A percentile compares a stretch with the other conserved stretches of the same genome.
These are phyloP conservation scores for Pantherophis vulpinus DNA, from an alignment of 2,797 vertebrate species.

Conservation along the genomic window DNA sequence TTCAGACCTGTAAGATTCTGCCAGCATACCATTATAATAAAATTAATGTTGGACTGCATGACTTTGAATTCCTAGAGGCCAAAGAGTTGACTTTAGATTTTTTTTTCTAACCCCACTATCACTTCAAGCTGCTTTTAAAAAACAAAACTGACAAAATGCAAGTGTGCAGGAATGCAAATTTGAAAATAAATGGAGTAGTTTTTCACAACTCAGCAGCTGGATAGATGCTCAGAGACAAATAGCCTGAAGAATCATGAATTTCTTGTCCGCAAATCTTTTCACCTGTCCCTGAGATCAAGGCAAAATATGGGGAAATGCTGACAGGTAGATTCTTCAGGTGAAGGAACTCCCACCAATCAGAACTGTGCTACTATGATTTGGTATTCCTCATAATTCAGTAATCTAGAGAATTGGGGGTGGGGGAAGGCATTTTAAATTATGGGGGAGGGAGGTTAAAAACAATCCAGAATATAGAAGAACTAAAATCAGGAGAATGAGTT, in stretches of 20 bases:
- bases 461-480: not conserved
- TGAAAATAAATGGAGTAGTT: not conserved
- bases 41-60: not conserved
- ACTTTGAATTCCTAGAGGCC: not conserved
- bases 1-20: not conserved
- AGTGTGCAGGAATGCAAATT: not conserved
- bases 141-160: not conserved
- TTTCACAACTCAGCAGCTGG: not conserved
- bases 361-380: not conserved
- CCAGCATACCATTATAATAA: not conserved
- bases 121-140: not conserved
- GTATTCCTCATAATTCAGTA: not conserved
- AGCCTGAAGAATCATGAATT: not conserved
- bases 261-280: not conserved
- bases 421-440: not conserved
- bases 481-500: not conserved
- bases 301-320: not conserved
- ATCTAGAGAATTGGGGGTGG: not conserved
- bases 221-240: not conserved
- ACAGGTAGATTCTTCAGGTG: not conserved
- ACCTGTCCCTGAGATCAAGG: not conserved
- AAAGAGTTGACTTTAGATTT: not conserved
- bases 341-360: not conserved
- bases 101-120: not conserved
- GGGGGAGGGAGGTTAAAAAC: not conserved